Conservation (phyloP, 2,113 vertebrate species). For the Takifugu bimaculatus region DNA sequence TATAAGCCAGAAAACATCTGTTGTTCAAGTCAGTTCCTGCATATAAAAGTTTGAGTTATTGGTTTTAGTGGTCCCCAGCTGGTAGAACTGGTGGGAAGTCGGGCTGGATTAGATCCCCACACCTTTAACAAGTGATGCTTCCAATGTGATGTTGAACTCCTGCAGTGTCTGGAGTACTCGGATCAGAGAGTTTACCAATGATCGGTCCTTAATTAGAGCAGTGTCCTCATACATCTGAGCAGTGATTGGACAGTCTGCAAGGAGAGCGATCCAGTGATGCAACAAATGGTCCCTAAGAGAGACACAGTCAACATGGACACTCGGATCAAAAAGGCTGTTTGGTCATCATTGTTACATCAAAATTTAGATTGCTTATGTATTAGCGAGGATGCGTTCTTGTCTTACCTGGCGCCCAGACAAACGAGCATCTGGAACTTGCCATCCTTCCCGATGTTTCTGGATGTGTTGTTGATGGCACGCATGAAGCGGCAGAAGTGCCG, state of each 20-base stretch:
- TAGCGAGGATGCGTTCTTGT: slow-evolving; percentile 2
- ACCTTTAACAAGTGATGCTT: slow-evolving; percentile 95
- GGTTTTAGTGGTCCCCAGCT: slow-evolving; percentile 57
- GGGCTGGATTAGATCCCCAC: slow-evolving; percentile 82
- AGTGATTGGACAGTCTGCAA: slow-evolving; percentile 94
- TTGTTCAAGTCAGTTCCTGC: slow-evolving; percentile 72
- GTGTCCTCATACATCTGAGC: slow-evolving; percentile 96
- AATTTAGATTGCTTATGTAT: neutral
- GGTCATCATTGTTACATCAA: neutral
- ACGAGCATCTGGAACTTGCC: slow-evolving; percentile 99
- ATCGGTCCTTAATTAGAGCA: slow-evolving; percentile 93
- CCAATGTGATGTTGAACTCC: slow-evolving; percentile 98
- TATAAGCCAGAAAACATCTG: slow-evolving; percentile 83
- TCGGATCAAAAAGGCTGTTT: neutral
- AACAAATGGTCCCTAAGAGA: slow-evolving; percentile 90
- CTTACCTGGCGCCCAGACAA: slow-evolving; percentile 94
- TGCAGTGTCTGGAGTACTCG: slow-evolving; percentile 96
- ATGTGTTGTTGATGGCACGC: slow-evolving; percentile 90
- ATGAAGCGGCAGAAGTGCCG: slow-evolving; percentile 93
- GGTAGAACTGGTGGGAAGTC: slow-evolving; percentile 31
- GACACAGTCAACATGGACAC: neutral
- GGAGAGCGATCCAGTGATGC: slow-evolving; percentile 96
- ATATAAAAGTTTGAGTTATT: slow-evolving; percentile 60
- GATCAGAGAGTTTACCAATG: slow-evolving; percentile 94
- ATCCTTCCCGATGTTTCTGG: slow-evolving; percentile 96